A percentile compares a stretch with the other conserved stretches of the same genome.
Conservation (phyloP, 2,888 invertebrate species). For the Mythimna pallens region DNA sequence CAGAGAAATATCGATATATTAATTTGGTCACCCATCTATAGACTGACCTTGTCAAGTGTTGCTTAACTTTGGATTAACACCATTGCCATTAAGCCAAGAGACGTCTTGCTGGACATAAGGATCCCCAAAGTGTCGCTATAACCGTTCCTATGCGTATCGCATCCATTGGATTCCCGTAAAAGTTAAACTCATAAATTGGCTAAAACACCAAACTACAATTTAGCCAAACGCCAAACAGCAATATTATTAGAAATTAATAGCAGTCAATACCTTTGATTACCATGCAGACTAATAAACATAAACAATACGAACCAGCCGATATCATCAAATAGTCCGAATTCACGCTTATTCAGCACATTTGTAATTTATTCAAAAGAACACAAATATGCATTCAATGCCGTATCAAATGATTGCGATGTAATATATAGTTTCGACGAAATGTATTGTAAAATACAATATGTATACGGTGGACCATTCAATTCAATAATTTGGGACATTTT, state of each 20-base stretch:
- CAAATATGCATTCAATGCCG: constrained; percentile 16
- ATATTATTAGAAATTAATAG: constrained; percentile 14
- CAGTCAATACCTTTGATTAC: constrained; percentile 26
- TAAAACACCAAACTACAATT: constrained; percentile 3
- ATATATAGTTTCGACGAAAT: constrained; percentile 21
- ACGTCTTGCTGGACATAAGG: no score
- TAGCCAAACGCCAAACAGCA: not conserved
- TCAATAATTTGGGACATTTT: not conserved
- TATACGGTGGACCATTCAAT: not conserved
- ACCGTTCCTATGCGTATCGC: no score
- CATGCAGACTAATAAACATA: constrained; percentile 23
- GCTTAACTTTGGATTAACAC: no score
- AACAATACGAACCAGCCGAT: constrained; percentile 26
- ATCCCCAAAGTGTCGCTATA: no score
- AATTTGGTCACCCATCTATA: no score
- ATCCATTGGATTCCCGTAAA: no score
- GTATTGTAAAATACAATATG: constrained; percentile 11
- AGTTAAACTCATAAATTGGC: not conserved
- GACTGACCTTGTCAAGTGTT: no score
- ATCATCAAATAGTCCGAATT: constrained; percentile 20
- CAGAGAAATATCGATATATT: no score
- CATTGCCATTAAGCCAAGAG: no score
- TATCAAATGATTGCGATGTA: constrained; percentile 27
- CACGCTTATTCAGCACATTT: constrained; percentile 26
- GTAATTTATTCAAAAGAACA: constrained; percentile 38